These are phyloP conservation scores for Ptychochromis oligacanthus DNA, from an alignment of 2,113 vertebrate genomes.

Conservation along the genomic window DNA sequence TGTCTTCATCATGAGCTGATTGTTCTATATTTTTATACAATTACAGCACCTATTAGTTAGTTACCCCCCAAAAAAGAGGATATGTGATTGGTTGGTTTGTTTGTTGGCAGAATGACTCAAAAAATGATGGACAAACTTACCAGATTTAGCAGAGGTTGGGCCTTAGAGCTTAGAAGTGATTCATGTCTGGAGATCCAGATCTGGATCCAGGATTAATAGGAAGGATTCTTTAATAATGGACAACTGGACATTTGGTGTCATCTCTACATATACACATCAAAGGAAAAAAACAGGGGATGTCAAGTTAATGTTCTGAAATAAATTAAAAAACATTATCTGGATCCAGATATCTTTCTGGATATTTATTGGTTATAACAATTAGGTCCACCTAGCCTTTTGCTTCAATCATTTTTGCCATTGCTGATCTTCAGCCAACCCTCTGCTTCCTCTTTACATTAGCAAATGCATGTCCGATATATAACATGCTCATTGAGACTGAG, in stretches of 20 bases:
- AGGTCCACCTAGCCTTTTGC: too few relatives aligned
- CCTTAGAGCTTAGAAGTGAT: too few relatives aligned
- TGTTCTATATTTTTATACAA: too few relatives aligned
- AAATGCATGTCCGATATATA: too few relatives aligned
- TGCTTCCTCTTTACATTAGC: background rate
- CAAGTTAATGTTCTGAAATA: too few relatives aligned
- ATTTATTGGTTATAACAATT: too few relatives aligned
- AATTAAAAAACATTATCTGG: too few relatives aligned
- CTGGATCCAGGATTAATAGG: background rate
- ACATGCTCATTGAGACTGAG: too few relatives aligned
- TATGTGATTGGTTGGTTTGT: too few relatives aligned
- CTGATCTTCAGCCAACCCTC: background rate
- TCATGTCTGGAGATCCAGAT: background rate
- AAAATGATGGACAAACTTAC: background rate
- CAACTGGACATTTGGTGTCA: background rate
- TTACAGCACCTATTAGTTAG: background rate
- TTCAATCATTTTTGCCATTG: rapidly evolving
- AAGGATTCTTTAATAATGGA: background rate
- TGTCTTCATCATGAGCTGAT: background rate
- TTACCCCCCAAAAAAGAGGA: background rate
- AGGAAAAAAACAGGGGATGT: background rate
- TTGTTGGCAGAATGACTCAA: background rate
- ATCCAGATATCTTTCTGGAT: too few relatives aligned
- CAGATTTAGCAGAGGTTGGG: too few relatives aligned
- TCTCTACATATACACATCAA: background rate